These are phyloP conservation scores for Anastrepha obliqua DNA, from an alignment of 1,140 invertebrate genomes.

Conservation along the genomic window DNA sequence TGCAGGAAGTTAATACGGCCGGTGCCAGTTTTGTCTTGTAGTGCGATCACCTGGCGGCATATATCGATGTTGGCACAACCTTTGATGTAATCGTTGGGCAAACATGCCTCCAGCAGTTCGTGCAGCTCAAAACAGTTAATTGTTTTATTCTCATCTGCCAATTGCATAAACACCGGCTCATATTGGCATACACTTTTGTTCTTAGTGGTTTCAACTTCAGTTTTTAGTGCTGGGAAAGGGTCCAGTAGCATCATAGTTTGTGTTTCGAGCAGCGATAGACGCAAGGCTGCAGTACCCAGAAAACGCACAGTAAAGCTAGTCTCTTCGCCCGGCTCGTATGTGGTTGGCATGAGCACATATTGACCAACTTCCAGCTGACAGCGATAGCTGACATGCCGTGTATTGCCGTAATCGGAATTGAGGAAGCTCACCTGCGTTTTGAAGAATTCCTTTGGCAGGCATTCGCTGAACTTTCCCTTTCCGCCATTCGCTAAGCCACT, in stretches of 20 bases:
- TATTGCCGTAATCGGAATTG: slow-evolving; percentile 94
- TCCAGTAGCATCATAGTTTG: slow-evolving; percentile 90
- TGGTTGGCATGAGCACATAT: slow-evolving; percentile 91
- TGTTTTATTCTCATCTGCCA: slow-evolving; percentile 90
- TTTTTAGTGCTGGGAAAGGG: slow-evolving; percentile 82
- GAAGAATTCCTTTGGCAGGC: slow-evolving; percentile 86
- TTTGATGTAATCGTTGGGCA: slow-evolving; percentile 96
- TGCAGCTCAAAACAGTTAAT: slow-evolving; percentile 94
- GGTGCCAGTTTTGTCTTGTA: slow-evolving; percentile 88
- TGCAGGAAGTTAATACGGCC: slow-evolving; percentile 89
- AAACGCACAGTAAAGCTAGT: slow-evolving; percentile 77
- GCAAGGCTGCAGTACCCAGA: slow-evolving; percentile 65
- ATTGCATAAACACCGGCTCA: slow-evolving; percentile 91
- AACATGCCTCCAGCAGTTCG: slow-evolving; percentile 91
- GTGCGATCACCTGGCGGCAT: slow-evolving; percentile 90
- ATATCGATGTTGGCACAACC: slow-evolving; percentile 94
- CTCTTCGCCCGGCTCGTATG: slow-evolving; percentile 93
- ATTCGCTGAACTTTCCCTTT: slow-evolving; percentile 75
- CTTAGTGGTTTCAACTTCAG: slow-evolving; percentile 65
- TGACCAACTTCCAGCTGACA: slow-evolving; percentile 88
- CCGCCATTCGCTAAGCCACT: slow-evolving; percentile 61
- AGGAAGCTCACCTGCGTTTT: slow-evolving; percentile 91
- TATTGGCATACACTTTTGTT: slow-evolving; percentile 81
- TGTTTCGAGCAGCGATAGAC: slow-evolving; percentile 77
- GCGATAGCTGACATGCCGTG: slow-evolving; percentile 88